Conservation (phyloP, 1,140 invertebrate genomes). For the Laupala kohalensis region DNA sequence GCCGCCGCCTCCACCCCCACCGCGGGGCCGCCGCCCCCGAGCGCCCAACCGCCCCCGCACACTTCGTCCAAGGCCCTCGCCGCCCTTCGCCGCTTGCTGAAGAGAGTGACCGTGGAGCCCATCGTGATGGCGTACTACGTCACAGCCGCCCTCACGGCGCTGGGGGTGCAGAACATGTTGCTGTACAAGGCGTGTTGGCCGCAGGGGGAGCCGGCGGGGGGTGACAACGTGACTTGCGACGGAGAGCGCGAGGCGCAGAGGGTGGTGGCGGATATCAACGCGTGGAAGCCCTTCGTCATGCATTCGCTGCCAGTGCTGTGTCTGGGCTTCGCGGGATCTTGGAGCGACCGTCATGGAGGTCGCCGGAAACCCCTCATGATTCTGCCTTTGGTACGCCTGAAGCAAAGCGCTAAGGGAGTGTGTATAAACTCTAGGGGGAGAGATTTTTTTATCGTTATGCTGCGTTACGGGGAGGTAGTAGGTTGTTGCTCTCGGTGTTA, state of each 20-base stretch:
- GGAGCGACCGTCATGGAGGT: conserved; percentile 19
- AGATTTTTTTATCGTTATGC: too few species aligned
- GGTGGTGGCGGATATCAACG: conserved; percentile 18
- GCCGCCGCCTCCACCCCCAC: too few species aligned
- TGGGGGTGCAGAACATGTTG: conserved; percentile 14
- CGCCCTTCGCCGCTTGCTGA: neutral
- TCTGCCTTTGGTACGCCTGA: conserved; percentile 26
- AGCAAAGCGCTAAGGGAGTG: too few species aligned
- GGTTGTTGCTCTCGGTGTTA: too few species aligned
- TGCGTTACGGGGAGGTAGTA: too few species aligned
- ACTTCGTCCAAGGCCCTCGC: neutral
- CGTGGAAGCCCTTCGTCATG: conserved; percentile 19
- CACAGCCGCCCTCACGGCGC: conserved; percentile 10
- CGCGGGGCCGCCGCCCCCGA: too few species aligned
- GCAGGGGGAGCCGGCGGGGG: neutral
- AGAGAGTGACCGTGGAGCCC: conserved; percentile 15
- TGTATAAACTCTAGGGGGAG: too few species aligned
- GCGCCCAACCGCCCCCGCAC: too few species aligned
- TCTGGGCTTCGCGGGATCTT: conserved; percentile 22
- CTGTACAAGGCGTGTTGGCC: conserved; percentile 15
- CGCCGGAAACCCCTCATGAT: conserved; percentile 31
- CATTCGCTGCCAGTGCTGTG: conserved; percentile 19
- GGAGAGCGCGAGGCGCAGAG: conserved; percentile 18
- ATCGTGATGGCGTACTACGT: conserved; percentile 17
- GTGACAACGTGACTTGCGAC: conserved; percentile 3